Evolutionary conservation across 2,797 vertebrate genomes (phyloP), one percentile per base, ranked within the genome.

Genomic region (Sebastes iracundus): DNA sequence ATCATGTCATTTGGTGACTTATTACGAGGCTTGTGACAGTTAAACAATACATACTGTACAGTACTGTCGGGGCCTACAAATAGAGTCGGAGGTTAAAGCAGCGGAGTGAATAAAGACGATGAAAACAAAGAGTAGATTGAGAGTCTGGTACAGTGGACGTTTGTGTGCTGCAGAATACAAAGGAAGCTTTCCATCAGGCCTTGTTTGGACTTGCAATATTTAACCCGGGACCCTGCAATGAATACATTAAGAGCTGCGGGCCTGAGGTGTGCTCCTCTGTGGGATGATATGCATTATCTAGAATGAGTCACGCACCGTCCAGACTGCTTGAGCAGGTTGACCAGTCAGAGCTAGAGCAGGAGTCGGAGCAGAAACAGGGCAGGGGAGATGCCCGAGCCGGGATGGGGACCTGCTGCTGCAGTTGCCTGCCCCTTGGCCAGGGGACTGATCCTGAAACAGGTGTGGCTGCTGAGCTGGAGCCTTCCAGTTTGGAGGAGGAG

Each of bases 61-160:
- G 79, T 88, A 80, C 66, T 86, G 86, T 77, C 68, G 10, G 33
- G 65, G 77, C 55, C 81, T 82, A 76, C 85, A 86, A 88, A 93
- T 83, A 72, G 52, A 76, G 80, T 66, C 55, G 14, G 81, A 79
- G 75, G 80, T 87, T 87, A 87, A 86, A 91, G 87, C 88, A 73
- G 83, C 73, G 71, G 72, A 92, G 85, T 84, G 89, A 86, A 90
- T 87, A 69, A 87, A 89, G 82, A 77, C 20, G 64, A 78, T 70
- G 63, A 85, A 86, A 87, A 96, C 94, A 96, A 95, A 93, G 94
- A 68, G 55, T 3, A 88, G 79, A 93, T 95, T 96, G 92, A 94
- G 61, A 82, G 55, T 81, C 23, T 84, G 81, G 73, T 80, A 91
- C 92, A 94, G 94, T 95, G 93, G 91, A 92, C 70, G 89, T 85